A percentile compares a stretch with the other conserved stretches of the same genome.
phyloP scores from a whole-genome alignment of 1,140 invertebrate species.

The Hycleus phaleratus region DNA sequence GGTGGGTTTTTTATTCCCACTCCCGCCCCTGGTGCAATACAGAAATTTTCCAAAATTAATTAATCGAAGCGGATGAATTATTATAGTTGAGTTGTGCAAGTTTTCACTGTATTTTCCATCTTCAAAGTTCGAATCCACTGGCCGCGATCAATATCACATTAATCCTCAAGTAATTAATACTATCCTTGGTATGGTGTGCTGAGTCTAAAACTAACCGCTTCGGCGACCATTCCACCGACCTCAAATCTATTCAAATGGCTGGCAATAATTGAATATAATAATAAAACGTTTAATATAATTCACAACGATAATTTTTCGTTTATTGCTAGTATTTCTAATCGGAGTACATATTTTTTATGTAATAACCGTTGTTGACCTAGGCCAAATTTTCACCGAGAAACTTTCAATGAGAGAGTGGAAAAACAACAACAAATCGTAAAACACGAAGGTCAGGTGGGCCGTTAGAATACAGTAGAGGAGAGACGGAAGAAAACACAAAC shows the following conservation, averaged over 20 bases:
- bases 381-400: conserved; percentile 7
- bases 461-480: conserved; percentile 5
- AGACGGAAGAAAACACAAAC: too few relatives aligned
- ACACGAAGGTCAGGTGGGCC: conserved; percentile 14
- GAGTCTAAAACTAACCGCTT: conserved; percentile 22
- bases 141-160: conserved; percentile 24
- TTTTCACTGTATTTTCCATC: too few relatives aligned
- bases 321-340: too few relatives aligned
- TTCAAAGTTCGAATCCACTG: too few relatives aligned
- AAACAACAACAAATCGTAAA: conserved; percentile 20
- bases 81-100: too few relatives aligned
- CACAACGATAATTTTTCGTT: too few relatives aligned
- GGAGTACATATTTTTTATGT: not conserved
- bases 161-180: conserved; percentile 33
- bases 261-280: conserved; percentile 13
- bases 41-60: too few relatives aligned
- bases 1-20: too few relatives aligned
- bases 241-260: conserved; percentile 14
- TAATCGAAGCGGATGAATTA: too few relatives aligned
- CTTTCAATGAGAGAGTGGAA: conserved; percentile 15
- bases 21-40: too few relatives aligned
- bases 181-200: conserved; percentile 24
- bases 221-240: conserved; percentile 15
- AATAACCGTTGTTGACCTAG: conserved; percentile 9
- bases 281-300: not conserved